Conservation (phyloP, 2,888 invertebrate genomes). For the Cerastis leucographa region DNA sequence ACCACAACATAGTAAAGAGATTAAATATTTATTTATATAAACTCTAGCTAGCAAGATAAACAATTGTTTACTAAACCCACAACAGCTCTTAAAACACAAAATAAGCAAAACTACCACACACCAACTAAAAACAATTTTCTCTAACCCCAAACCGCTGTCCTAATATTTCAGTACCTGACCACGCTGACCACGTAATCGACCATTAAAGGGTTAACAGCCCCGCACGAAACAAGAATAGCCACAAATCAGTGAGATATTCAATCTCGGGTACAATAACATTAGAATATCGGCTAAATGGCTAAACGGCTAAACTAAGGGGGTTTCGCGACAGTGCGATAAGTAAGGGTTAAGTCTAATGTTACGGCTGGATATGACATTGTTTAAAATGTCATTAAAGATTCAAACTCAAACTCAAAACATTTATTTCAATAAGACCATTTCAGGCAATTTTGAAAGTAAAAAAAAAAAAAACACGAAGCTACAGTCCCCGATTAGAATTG, state of each 20-base stretch:
- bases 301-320: conserved; percentile 81
- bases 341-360: conserved; percentile 59
- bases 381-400: neutral
- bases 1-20: neutral
- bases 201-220: conserved; percentile 66
- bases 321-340: conserved; percentile 82
- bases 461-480: no score
- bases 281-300: conserved; percentile 84
- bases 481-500: no score
- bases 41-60: neutral
- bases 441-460: no score
- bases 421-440: no score
- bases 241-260: conserved; percentile 89
- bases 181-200: conserved; percentile 61
- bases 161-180: conserved; percentile 65
- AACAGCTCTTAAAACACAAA: conserved; percentile 16
- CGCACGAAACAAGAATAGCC: conserved; percentile 80
- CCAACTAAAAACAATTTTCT: conserved; percentile 30
- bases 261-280: conserved; percentile 87
- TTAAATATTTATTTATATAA: neutral
- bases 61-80: no score
- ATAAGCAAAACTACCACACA: conserved; percentile 28
- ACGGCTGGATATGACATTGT: conserved; percentile 67
- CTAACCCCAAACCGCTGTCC: conserved; percentile 36
- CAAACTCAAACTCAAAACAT: neutral